Evolutionary conservation across 2,797 vertebrate species (phyloP).

Genomic region (Eulemur mongoz): DNA sequence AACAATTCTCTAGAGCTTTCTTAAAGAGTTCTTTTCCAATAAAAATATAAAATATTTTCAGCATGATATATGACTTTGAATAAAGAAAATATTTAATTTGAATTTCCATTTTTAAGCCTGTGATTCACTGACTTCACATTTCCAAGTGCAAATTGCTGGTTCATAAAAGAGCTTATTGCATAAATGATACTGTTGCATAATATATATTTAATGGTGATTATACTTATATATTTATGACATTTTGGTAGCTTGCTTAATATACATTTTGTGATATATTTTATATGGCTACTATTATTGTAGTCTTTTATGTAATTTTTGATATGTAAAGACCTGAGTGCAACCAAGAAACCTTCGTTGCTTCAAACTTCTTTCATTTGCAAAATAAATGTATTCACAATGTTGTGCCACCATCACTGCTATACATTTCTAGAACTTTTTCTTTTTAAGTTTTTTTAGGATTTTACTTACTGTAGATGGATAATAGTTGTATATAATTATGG

Average conservation of each 20-base stretch:
- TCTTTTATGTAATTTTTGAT: not conserved
- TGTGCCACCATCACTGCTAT: not conserved
- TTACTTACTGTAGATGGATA: not conserved
- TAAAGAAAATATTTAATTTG: conserved; percentile 35
- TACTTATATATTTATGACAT: not conserved
- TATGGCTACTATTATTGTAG: not conserved
- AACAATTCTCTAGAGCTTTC: not conserved
- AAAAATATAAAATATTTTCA: conserved; percentile 16
- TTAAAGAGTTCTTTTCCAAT: not conserved
- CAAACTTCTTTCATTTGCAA: not conserved
- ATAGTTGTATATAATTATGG: not conserved
- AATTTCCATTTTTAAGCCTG: conserved; percentile 48
- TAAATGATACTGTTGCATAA: not conserved
- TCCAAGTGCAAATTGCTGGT: not conserved
- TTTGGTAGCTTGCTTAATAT: not conserved
- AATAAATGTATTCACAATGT: not conserved
- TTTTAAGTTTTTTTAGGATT: not conserved
- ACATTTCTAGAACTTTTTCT: not conserved
- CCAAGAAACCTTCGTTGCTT: not conserved
- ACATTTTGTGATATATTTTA: not conserved
- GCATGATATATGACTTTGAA: not conserved
- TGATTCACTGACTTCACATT: conserved; percentile 41
- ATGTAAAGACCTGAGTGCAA: not conserved
- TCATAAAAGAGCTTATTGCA: not conserved
- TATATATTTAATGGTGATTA: not conserved